These are phyloP conservation scores for Trematomus bernacchii DNA, from an alignment of 2,797 vertebrate genomes.

Conservation along the genomic window DNA sequence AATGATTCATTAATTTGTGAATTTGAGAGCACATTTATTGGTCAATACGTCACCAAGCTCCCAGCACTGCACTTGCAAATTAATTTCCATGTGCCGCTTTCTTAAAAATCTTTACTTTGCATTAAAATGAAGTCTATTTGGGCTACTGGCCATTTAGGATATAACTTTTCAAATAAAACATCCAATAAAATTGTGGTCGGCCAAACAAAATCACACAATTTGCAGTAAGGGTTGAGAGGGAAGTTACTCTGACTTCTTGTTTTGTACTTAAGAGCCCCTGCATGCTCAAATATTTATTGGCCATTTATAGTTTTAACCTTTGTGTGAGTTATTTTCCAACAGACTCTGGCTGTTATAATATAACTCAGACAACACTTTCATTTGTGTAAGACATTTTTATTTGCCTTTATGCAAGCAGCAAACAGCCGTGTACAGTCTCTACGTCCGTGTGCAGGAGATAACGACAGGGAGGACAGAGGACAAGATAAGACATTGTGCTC, in stretches of 20 bases:
- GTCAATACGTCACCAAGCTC: background rate
- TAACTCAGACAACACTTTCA: conserved; percentile 6
- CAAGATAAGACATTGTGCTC: conserved; percentile 81
- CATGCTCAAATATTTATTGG: background rate
- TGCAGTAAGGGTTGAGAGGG: background rate
- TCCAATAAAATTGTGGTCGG: background rate
- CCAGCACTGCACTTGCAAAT: background rate
- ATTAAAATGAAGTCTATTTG: background rate
- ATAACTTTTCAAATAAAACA: background rate
- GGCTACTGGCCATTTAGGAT: background rate
- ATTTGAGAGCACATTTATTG: background rate
- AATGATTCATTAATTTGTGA: too few relatives aligned
- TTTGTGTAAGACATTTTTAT: conserved; percentile 26
- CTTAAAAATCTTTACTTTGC: background rate
- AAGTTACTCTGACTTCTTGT: background rate
- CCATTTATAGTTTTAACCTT: conserved; percentile 2
- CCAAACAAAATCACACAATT: conserved; percentile 11
- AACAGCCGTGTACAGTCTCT: conserved; percentile 54
- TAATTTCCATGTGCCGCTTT: background rate
- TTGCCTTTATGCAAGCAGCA: conserved; percentile 20
- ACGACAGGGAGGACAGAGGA: conserved; percentile 72
- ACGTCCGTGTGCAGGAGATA: conserved; percentile 68
- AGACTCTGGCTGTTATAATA: background rate
- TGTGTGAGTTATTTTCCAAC: background rate
- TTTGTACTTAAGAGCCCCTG: background rate